Evolutionary conservation across 2,888 invertebrate species (phyloP).

Genomic region (Trichogramma dendrolimi): DNA sequence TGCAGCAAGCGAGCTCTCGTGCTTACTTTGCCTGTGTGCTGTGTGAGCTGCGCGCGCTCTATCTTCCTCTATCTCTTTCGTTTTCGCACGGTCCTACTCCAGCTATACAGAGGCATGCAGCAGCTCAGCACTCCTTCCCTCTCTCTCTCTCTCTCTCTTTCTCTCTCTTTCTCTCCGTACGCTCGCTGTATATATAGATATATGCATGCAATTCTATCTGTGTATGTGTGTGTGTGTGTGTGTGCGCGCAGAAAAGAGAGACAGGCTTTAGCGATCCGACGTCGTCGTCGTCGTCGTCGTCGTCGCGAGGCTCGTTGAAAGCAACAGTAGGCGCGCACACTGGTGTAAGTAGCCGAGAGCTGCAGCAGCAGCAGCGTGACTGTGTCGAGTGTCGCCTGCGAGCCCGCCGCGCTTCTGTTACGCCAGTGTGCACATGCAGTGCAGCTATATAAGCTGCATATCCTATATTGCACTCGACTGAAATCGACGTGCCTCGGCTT

Average conservation of each 20-base stretch:
- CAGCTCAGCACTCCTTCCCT: slow-evolving; percentile 18
- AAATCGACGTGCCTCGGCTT: slow-evolving; percentile 20
- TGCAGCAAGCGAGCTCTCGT: too few relatives aligned
- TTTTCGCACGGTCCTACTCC: slow-evolving; percentile 30
- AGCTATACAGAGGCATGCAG: slow-evolving; percentile 21
- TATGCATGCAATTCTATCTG: too few relatives aligned
- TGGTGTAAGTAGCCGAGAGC: background rate
- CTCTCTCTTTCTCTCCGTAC: slow-evolving; percentile 22
- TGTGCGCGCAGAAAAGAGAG: slow-evolving; percentile 19
- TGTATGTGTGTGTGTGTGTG: background rate
- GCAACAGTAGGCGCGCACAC: slow-evolving; percentile 4
- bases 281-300: slow-evolving; percentile 6
- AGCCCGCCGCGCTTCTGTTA: slow-evolving; percentile 7
- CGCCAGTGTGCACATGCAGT: slow-evolving; percentile 4
- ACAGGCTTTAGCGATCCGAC: too few relatives aligned
- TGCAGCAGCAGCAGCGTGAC: slow-evolving; percentile 23
- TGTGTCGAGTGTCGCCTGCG: slow-evolving; percentile 17
- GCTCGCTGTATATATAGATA: slow-evolving; percentile 26
- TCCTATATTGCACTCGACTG: slow-evolving; percentile 12
- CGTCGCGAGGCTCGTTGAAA: slow-evolving; percentile 15
- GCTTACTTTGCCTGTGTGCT: too few relatives aligned
- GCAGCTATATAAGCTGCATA: slow-evolving; percentile 1
- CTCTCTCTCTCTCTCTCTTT: slow-evolving; percentile 10
- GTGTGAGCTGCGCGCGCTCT: too few relatives aligned
- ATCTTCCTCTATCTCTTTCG: slow-evolving; percentile 40